Conservation (phyloP, 1,140 invertebrate species). For the Drosophila subobscura region DNA sequence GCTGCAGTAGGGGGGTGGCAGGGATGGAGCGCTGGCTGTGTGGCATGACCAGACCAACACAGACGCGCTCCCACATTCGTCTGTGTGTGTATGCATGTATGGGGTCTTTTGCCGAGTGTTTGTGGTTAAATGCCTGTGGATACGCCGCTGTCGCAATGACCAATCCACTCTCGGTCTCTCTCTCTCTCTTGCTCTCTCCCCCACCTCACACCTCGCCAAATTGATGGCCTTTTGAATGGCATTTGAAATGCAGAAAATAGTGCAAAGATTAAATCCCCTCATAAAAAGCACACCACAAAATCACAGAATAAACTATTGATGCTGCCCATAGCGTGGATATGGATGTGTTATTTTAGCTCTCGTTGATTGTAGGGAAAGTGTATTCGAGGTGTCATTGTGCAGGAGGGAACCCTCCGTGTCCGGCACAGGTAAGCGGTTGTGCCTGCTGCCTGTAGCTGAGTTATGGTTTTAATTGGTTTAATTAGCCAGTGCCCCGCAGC, state of each 20-base stretch:
- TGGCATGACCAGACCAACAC: constrained; percentile 36
- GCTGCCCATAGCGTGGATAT: neutral
- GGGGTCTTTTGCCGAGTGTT: constrained; percentile 45
- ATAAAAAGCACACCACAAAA: too few species aligned
- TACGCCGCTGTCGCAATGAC: constrained; percentile 20
- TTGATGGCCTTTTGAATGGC: constrained; percentile 44
- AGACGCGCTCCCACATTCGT: constrained; percentile 1
- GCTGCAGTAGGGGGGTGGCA: neutral
- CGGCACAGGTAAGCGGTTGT: constrained; percentile 2
- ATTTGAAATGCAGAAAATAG: constrained; percentile 33
- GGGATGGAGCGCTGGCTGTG: constrained; percentile 10
- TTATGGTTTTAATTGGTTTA: constrained; percentile 12
- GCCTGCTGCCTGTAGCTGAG: neutral
- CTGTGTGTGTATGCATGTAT: neutral
- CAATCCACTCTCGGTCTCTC: neutral
- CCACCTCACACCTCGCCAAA: constrained; percentile 5
- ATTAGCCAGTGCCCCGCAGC: neutral
- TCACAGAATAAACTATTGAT: too few species aligned
- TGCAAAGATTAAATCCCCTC: constrained; percentile 13
- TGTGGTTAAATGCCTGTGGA: constrained; percentile 54
- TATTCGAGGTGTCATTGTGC: too few species aligned
- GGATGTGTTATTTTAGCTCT: neutral
- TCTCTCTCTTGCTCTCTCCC: neutral
- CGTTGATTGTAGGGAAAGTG: too few species aligned
- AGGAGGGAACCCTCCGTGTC: too few species aligned